These are phyloP conservation scores for Encarsia formosa DNA, from an alignment of 2,888 invertebrate genomes.

Conservation along the genomic window DNA sequence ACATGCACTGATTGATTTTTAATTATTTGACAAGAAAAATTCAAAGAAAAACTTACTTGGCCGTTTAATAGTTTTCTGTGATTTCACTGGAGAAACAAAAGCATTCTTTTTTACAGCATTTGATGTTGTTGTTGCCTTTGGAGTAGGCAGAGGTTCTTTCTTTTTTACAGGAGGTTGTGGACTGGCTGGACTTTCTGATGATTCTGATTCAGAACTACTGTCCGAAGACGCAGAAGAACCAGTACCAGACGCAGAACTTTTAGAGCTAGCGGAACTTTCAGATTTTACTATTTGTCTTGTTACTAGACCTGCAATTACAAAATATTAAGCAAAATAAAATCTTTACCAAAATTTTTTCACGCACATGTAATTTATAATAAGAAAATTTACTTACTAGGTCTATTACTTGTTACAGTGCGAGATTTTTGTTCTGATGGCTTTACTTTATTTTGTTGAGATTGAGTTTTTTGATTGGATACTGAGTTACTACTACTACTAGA, in stretches of 20 bases:
- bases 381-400: constrained; percentile 38
- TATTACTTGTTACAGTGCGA: constrained; percentile 54
- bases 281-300: constrained; percentile 52
- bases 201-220: constrained; percentile 66
- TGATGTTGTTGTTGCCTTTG: constrained; percentile 28
- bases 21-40: neutral
- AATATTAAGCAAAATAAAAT: no score
- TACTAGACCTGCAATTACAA: constrained; percentile 33
- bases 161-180: constrained; percentile 48
- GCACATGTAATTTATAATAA: neutral
- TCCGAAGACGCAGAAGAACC: constrained; percentile 62
- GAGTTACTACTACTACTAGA: constrained; percentile 43
- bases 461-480: constrained; percentile 42
- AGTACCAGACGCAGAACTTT: constrained; percentile 64
- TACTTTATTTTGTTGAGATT: constrained; percentile 46
- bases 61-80: constrained; percentile 44
- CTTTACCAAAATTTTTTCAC: no score
- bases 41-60: constrained; percentile 35
- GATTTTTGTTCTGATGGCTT: constrained; percentile 47
- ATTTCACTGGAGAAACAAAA: constrained; percentile 44
- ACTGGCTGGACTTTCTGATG: constrained; percentile 57
- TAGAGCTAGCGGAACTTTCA: constrained; percentile 63
- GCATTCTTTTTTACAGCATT: constrained; percentile 40
- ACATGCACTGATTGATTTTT: constrained; percentile 1
- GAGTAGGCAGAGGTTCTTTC: constrained; percentile 40